Evolutionary conservation across 1,140 invertebrate species (phyloP).

Genomic region (Protaetia brevitarsis): DNA sequence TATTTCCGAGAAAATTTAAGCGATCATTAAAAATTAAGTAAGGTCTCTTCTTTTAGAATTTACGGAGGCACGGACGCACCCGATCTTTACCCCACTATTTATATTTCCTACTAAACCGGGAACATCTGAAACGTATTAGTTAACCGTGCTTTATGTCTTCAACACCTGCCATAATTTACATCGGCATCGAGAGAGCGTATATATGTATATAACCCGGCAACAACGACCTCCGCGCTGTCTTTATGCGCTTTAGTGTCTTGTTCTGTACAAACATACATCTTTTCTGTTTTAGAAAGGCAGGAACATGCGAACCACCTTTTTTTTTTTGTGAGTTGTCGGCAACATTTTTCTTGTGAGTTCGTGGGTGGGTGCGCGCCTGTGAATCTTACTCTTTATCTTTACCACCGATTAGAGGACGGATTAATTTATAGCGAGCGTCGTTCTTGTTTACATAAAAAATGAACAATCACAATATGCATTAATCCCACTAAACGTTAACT

Average conservation of each 20-base stretch:
- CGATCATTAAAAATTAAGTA: slow-evolving; percentile 2
- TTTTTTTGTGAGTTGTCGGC: too few relatives aligned
- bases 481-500: too few relatives aligned
- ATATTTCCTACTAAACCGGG: slow-evolving; percentile 14
- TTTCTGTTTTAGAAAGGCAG: neutral
- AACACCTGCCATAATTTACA: slow-evolving; percentile 14
- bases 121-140: slow-evolving; percentile 16
- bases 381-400: too few relatives aligned
- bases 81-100: neutral
- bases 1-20: neutral
- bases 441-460: too few relatives aligned
- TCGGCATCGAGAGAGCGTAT: neutral
- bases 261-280: slow-evolving; percentile 11
- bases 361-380: too few relatives aligned
- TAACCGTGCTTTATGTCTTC: slow-evolving; percentile 6
- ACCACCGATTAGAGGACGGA: too few relatives aligned
- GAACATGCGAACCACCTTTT: neutral
- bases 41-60: neutral
- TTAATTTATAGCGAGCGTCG: too few relatives aligned
- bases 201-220: too few relatives aligned
- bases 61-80: neutral
- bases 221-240: too few relatives aligned
- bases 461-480: too few relatives aligned
- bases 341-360: too few relatives aligned
- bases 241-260: neutral